Percentiles rank a stretch among this genome's conserved stretches.
Conservation (phyloP, 1,140 invertebrate genomes). For the Halictus rubicundus region DNA sequence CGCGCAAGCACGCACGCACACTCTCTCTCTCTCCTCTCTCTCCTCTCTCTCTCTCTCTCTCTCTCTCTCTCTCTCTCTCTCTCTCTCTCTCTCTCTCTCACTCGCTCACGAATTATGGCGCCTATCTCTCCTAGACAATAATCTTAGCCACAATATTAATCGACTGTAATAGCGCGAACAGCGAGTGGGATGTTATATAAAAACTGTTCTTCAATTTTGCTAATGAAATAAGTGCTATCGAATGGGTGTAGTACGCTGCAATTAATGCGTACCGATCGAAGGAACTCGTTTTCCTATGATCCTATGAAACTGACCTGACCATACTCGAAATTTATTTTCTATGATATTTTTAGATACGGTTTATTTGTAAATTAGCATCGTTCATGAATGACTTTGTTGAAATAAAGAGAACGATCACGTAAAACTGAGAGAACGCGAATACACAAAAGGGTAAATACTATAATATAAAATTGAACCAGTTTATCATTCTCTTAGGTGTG, state of each 20-base stretch:
- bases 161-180: conserved; percentile 3
- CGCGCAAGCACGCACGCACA: too few species aligned
- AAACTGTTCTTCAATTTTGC: conserved; percentile 26
- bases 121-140: neutral
- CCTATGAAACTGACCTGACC: neutral
- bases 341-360: neutral
- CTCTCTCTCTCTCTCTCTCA: too few species aligned
- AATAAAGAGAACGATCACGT: neutral
- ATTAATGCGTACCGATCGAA: conserved; percentile 3
- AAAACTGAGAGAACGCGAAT: too few species aligned
- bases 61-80: too few species aligned
- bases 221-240: conserved; percentile 43
- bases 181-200: conserved; percentile 37
- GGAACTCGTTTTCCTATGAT: neutral
- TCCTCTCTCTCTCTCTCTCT: too few species aligned
- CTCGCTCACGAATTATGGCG: neutral
- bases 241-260: conserved; percentile 14
- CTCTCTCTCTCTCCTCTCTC: too few species aligned
- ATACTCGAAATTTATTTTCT: conserved; percentile 6
- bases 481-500: too few species aligned
- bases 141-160: neutral
- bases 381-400: neutral
- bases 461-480: too few species aligned
- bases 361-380: neutral
- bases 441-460: too few species aligned